Conservation (phyloP, 2,113 vertebrate genomes). For the Penelope pileata region DNA sequence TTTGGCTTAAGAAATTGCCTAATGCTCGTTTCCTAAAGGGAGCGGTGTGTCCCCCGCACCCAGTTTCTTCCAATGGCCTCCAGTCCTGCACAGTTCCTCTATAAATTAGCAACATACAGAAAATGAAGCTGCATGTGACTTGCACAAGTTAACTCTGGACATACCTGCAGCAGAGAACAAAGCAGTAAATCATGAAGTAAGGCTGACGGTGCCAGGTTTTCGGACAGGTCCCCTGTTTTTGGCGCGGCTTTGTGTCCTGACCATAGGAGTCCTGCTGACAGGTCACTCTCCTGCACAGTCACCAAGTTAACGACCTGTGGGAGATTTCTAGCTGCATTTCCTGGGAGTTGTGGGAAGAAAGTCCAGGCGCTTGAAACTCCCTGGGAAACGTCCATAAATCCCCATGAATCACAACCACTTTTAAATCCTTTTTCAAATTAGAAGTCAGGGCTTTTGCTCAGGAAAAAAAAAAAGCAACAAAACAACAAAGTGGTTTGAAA, state of each 20-base stretch:
- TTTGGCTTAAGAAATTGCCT: neutral
- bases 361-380: neutral
- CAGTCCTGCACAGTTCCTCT: neutral
- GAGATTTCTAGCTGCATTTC: constrained; percentile 8
- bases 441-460: neutral
- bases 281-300: fast-evolving
- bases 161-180: fast-evolving
- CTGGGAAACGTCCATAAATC: constrained; percentile 12
- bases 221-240: neutral
- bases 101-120: neutral
- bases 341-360: constrained; percentile 33
- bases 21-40: neutral
- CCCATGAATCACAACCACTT: neutral
- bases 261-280: neutral
- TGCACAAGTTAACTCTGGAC: neutral
- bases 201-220: neutral
- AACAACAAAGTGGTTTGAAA: neutral
- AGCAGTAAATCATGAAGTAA: neutral
- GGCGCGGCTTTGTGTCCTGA: neutral
- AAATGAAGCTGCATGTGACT: neutral
- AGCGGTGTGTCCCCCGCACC: neutral
- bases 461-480: neutral
- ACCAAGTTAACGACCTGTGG: neutral
- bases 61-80: neutral
- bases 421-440: constrained; percentile 30